Percentiles rank a stretch among this genome's conserved stretches.
Conservation (phyloP, 1,140 invertebrate genomes). For the Temnothorax curvispinosus region DNA sequence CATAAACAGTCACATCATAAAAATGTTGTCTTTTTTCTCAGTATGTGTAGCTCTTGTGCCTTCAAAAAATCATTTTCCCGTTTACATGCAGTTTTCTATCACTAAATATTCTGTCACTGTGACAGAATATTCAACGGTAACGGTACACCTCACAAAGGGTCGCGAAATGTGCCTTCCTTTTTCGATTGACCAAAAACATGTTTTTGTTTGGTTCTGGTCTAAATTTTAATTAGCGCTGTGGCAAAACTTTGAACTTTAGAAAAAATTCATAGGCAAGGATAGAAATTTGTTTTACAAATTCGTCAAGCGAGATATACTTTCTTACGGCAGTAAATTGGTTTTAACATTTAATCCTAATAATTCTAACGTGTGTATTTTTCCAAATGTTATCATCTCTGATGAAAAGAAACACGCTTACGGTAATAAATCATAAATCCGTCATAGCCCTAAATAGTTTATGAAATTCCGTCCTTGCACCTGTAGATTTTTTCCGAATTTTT, state of each 20-base stretch:
- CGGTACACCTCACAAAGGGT: slow-evolving; percentile 32
- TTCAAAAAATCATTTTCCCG: slow-evolving; percentile 38
- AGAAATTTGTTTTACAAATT: neutral
- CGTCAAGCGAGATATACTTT: neutral
- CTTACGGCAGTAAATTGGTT: neutral
- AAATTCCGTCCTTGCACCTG: neutral
- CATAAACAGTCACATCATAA: slow-evolving; percentile 25
- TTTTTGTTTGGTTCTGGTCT: slow-evolving; percentile 1
- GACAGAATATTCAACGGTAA: slow-evolving; percentile 22
- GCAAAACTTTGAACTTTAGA: neutral
- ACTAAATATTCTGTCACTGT: slow-evolving; percentile 17
- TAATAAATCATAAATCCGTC: slow-evolving; percentile 6
- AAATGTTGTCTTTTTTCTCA: slow-evolving; percentile 15
- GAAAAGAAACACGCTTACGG: neutral
- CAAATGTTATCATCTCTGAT: neutral
- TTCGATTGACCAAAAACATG: slow-evolving; percentile 13
- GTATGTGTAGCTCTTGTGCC: neutral
- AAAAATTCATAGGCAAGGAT: neutral
- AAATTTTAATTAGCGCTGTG: neutral
- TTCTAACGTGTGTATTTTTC: neutral
- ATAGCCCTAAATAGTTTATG: neutral
- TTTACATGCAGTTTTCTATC: slow-evolving; percentile 34
- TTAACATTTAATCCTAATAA: neutral
- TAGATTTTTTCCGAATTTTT: slow-evolving; percentile 44
- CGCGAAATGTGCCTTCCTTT: neutral